Evolutionary conservation across 1,140 invertebrate species (phyloP).

Genomic region (Caligus rogercresseyi): DNA sequence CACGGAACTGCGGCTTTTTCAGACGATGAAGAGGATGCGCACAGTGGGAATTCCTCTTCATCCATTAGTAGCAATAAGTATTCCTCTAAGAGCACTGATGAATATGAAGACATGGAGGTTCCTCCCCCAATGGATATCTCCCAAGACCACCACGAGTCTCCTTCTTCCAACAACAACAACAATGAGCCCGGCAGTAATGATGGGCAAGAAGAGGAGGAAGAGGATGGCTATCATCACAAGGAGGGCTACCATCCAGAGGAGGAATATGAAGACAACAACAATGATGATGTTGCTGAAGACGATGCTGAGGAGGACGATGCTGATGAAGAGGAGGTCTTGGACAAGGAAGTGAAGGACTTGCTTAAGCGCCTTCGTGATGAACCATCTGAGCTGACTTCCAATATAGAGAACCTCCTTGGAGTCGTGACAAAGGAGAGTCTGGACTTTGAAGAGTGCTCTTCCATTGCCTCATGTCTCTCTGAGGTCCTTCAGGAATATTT

Average conservation of each 20-base stretch:
- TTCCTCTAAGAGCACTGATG: too few species aligned
- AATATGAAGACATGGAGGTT: too few species aligned
- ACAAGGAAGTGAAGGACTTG: slow-evolving; percentile 41
- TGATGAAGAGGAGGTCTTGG: slow-evolving; percentile 31
- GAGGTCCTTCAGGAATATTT: slow-evolving; percentile 36
- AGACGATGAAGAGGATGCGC: too few species aligned
- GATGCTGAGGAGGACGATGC: not conserved
- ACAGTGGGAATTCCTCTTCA: too few species aligned
- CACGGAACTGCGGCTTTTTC: not conserved
- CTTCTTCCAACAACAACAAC: not conserved
- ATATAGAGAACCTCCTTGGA: slow-evolving; percentile 47
- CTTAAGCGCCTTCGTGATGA: slow-evolving; percentile 46
- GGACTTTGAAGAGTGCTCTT: slow-evolving; percentile 39
- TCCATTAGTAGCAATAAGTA: too few species aligned
- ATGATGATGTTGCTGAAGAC: not conserved
- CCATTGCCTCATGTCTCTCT: slow-evolving; percentile 35
- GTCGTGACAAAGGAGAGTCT: slow-evolving; percentile 42
- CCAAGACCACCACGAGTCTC: not conserved
- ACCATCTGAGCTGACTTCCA: slow-evolving; percentile 34
- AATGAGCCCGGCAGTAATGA: not conserved
- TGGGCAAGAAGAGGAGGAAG: not conserved
- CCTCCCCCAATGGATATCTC: not conserved
- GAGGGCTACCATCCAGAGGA: not conserved
- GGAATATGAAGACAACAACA: not conserved
- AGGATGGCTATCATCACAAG: not conserved